Percentiles rank a stretch among this genome's conserved stretches.
Evolutionary conservation across 1,140 invertebrate species (phyloP).

Genomic region (Penaeus indicus): DNA sequence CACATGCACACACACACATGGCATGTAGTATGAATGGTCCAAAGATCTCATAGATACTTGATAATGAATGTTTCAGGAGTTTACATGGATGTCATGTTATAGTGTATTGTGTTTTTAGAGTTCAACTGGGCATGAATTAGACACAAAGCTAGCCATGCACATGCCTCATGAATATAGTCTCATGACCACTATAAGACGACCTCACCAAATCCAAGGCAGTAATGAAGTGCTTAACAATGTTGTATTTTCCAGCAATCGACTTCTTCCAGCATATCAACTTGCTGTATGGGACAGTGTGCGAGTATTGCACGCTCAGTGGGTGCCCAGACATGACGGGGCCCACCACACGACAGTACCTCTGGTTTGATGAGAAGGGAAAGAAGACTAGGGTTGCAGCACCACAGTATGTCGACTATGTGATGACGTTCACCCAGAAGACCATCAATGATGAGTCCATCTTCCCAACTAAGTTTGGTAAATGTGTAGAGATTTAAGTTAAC

Average conservation of each 20-base stretch:
- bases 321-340: slow-evolving; percentile 95
- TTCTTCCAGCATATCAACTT: slow-evolving; percentile 98
- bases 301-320: slow-evolving; percentile 94
- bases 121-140: not conserved
- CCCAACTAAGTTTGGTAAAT: slow-evolving; percentile 97
- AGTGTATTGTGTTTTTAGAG: not conserved
- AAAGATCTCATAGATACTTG: too few relatives aligned
- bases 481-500: not conserved
- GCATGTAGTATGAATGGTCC: too few relatives aligned
- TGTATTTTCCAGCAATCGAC: slow-evolving; percentile 85
- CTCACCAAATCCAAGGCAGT: too few relatives aligned
- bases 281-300: slow-evolving; percentile 96
- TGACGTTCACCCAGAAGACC: slow-evolving; percentile 97
- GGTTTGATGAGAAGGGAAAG: slow-evolving; percentile 99
- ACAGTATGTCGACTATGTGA: slow-evolving; percentile 98
- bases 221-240: too few relatives aligned
- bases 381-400: slow-evolving; percentile 96
- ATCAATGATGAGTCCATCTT: slow-evolving; percentile 97
- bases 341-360: slow-evolving; percentile 87
- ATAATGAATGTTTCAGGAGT: too few relatives aligned
- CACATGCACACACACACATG: not conserved
- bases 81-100: not conserved
- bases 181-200: too few relatives aligned
- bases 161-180: too few relatives aligned
- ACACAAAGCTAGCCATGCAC: not conserved